phyloP scores from a whole-genome alignment of 2,888 invertebrate species.

The Euproctis similis region DNA sequence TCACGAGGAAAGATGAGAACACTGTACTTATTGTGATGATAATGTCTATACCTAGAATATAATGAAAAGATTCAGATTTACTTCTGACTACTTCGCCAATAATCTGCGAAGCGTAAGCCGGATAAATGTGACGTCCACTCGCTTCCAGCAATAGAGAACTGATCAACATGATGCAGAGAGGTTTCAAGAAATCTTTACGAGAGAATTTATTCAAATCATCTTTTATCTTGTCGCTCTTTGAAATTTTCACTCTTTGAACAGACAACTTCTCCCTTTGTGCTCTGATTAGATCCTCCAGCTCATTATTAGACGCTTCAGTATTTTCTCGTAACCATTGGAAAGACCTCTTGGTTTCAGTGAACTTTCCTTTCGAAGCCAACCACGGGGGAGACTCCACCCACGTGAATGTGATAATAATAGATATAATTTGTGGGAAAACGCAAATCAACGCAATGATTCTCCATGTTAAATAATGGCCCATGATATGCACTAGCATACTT shows the following conservation, averaged over 20 bases:
- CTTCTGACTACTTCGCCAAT: constrained; percentile 35
- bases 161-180: background rate
- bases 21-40: constrained; percentile 38
- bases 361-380: constrained; percentile 19
- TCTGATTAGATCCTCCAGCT: constrained; percentile 17
- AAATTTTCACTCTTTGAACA: constrained; percentile 1
- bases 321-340: constrained; percentile 69
- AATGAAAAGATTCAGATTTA: constrained; percentile 36
- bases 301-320: constrained; percentile 40
- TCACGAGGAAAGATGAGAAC: constrained; percentile 38
- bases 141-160: background rate
- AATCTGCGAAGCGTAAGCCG: constrained; percentile 47
- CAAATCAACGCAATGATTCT: constrained; percentile 25
- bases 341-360: constrained; percentile 11
- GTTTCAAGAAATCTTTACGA: background rate
- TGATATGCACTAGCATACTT: constrained; percentile 27
- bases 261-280: constrained; percentile 13
- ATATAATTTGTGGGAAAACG: constrained; percentile 15
- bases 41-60: constrained; percentile 39
- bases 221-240: constrained; percentile 1
- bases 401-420: constrained; percentile 15
- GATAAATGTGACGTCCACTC: constrained; percentile 23
- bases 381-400: constrained; percentile 32
- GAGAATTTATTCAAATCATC: background rate
- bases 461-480: constrained; percentile 33